phyloP scores from a whole-genome alignment of 2,888 invertebrate genomes.

The Masnerella sp. region DNA sequence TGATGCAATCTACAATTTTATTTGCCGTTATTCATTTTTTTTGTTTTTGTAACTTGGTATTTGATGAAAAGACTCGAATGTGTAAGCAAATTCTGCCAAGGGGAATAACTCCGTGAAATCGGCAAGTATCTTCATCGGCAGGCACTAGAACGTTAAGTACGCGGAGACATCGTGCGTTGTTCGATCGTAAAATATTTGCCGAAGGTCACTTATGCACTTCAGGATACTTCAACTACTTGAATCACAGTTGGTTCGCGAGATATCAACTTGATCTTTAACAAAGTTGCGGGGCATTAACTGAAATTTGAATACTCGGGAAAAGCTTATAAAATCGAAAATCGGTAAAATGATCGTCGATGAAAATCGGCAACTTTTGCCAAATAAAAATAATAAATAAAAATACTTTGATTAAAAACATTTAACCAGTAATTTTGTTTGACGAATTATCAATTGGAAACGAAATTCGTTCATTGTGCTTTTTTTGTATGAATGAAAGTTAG shows the following conservation, averaged over 20 bases:
- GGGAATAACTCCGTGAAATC: slow-evolving; percentile 13
- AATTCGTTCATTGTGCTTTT: too few relatives aligned
- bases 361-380: too few relatives aligned
- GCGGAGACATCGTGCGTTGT: slow-evolving; percentile 24
- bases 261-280: slow-evolving; percentile 30
- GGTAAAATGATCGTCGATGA: too few relatives aligned
- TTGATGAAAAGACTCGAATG: too few relatives aligned
- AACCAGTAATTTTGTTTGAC: too few relatives aligned
- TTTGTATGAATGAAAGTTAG: too few relatives aligned
- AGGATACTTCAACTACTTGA: slow-evolving; percentile 38
- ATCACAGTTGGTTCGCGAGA: slow-evolving; percentile 38
- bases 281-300: slow-evolving; percentile 13
- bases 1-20: too few relatives aligned
- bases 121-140: slow-evolving; percentile 10
- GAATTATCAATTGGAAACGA: too few relatives aligned
- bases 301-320: slow-evolving; percentile 12
- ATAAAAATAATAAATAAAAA: background rate
- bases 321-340: too few relatives aligned
- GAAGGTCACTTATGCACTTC: slow-evolving; percentile 46
- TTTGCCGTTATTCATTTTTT: too few relatives aligned
- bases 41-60: too few relatives aligned
- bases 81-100: too few relatives aligned
- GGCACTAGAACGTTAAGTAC: slow-evolving; percentile 20
- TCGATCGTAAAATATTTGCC: slow-evolving; percentile 51
- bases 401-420: background rate